Evolutionary conservation across 2,797 vertebrate genomes (phyloP).

Genomic region (Enteromius thamalakanensis): DNA sequence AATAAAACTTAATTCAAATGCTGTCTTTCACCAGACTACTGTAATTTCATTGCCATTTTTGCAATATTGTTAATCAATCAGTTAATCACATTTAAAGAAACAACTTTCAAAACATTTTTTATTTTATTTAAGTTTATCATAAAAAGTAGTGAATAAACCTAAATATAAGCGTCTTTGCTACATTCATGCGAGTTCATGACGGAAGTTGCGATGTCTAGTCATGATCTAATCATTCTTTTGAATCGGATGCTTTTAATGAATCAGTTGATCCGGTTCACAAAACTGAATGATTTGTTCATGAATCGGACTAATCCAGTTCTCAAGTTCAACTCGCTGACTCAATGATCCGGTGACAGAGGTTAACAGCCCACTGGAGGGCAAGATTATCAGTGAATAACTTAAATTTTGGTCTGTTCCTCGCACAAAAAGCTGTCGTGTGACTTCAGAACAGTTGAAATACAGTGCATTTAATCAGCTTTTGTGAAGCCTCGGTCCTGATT

Average conservation of each 20-base stretch:
- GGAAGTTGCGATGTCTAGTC: slow-evolving; percentile 1
- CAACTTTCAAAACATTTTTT: background rate
- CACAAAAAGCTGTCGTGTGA: background rate
- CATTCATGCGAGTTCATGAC: background rate
- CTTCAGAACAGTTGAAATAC: slow-evolving; percentile 10
- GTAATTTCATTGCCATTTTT: background rate
- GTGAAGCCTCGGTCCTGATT: background rate
- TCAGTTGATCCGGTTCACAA: slow-evolving; percentile 30
- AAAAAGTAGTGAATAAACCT: background rate
- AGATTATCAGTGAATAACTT: slow-evolving; percentile 45
- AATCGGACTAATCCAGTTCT: slow-evolving; percentile 30
- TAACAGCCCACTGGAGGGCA: slow-evolving; percentile 37
- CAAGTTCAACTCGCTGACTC: slow-evolving; percentile 27
- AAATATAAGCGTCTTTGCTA: background rate
- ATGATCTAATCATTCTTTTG: slow-evolving; percentile 20
- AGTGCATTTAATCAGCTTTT: background rate
- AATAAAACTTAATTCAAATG: background rate
- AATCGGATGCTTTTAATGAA: slow-evolving; percentile 35
- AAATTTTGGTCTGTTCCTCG: slow-evolving; percentile 19
- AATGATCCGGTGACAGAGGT: slow-evolving; percentile 32
- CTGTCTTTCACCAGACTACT: background rate
- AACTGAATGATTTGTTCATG: slow-evolving; percentile 43
- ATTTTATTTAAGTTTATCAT: background rate
- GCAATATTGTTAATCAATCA: background rate
- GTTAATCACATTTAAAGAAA: background rate